These are phyloP conservation scores for Blastobasis adustella DNA, from an alignment of 2,888 invertebrate species.

Conservation along the genomic window DNA sequence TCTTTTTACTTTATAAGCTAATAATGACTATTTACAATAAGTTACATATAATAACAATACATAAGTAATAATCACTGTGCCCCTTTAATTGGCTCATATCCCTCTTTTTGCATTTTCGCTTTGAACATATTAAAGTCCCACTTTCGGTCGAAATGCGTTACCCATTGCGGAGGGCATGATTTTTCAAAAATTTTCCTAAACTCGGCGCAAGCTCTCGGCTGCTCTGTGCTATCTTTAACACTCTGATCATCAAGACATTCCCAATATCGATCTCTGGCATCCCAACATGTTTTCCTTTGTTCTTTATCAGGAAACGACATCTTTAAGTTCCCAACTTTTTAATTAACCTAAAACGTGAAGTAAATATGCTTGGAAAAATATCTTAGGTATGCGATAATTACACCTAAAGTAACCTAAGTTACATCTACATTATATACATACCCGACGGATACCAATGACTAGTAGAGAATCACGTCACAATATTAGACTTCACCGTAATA, in stretches of 20 bases:
- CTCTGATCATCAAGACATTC: conserved; percentile 86
- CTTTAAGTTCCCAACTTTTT: conserved; percentile 21
- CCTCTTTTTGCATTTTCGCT: conserved; percentile 88
- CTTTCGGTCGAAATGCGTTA: conserved; percentile 95
- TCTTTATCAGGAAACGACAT: conserved; percentile 90
- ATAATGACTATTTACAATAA: conserved; percentile 43
- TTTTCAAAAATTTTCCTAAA: conserved; percentile 84
- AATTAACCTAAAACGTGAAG: conserved; percentile 52
- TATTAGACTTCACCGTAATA: too few species aligned
- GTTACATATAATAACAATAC: too few species aligned
- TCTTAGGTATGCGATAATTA: too few species aligned
- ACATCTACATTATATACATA: too few species aligned
- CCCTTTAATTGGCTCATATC: conserved; percentile 85
- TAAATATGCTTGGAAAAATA: conserved; percentile 4
- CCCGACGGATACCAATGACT: too few species aligned
- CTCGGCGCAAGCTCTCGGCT: conserved; percentile 77
- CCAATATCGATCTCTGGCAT: conserved; percentile 90
- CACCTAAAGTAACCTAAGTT: too few species aligned
- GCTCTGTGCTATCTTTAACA: conserved; percentile 73
- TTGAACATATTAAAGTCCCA: conserved; percentile 91
- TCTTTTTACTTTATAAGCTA: conserved; percentile 21
- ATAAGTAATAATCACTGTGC: conserved; percentile 27
- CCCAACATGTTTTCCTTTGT: conserved; percentile 89
- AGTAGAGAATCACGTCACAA: too few species aligned
- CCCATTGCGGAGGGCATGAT: conserved; percentile 90